A percentile compares a stretch with the other conserved stretches of the same genome.
Conservation (phyloP, 2,113 vertebrate genomes). For the Neodon shergylaensis region DNA sequence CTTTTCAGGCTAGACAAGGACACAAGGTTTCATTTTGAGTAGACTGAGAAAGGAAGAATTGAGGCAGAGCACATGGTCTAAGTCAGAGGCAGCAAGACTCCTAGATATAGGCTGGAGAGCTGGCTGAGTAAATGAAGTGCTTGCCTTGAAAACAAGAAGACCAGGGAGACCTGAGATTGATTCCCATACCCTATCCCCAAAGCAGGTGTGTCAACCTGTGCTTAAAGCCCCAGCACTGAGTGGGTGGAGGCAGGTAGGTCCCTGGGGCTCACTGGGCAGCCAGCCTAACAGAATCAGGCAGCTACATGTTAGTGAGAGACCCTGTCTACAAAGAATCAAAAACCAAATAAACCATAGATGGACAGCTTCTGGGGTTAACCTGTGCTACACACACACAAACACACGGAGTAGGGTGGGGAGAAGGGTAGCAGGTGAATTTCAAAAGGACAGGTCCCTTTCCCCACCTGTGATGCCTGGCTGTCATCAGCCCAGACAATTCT, state of each 20-base stretch:
- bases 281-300: not conserved
- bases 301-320: not conserved
- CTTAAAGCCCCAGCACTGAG: not conserved
- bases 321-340: not conserved
- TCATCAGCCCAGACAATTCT: slow-evolving; percentile 17
- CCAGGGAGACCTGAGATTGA: not conserved
- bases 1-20: not conserved
- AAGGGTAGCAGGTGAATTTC: slow-evolving; percentile 7
- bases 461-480: not conserved
- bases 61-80: not conserved
- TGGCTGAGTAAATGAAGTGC: not conserved
- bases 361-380: not conserved
- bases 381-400: too few species aligned
- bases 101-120: not conserved
- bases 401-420: not conserved
- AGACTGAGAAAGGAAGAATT: not conserved
- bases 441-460: not conserved
- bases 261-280: not conserved
- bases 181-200: not conserved
- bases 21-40: slow-evolving; percentile 19
- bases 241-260: not conserved
- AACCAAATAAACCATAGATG: not conserved
- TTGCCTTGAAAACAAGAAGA: not conserved
- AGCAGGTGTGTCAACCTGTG: too few species aligned
- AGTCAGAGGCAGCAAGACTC: not conserved